Evolutionary conservation across 2,888 invertebrate genomes (phyloP).

Genomic region (Aphodius sticticus): DNA sequence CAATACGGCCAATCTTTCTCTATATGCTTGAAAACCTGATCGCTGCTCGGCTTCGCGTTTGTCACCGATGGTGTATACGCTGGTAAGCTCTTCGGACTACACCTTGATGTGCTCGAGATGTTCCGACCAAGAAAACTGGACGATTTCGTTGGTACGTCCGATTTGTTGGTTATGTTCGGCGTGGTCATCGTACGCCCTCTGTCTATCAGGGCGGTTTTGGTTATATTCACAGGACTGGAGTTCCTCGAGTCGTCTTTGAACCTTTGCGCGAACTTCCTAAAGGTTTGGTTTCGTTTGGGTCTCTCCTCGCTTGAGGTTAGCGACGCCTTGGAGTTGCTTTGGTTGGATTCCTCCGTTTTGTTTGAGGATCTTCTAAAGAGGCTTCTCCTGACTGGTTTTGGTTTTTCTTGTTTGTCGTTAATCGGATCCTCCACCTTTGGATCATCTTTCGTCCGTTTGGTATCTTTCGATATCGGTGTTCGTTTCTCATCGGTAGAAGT

Average conservation of each 20-base stretch:
- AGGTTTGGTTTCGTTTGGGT: not conserved
- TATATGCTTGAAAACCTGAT: constrained; percentile 9
- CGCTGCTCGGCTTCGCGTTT: not conserved
- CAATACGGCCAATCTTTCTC: constrained; percentile 16
- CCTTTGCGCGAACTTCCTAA: not conserved
- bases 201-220: not conserved
- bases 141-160: not conserved
- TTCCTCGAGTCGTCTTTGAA: not conserved
- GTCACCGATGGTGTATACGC: not conserved
- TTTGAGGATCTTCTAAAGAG: not conserved
- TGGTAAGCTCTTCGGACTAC: not conserved
- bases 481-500: not conserved
- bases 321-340: not conserved
- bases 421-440: not conserved
- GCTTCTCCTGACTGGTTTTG: not conserved
- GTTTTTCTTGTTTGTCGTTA: not conserved
- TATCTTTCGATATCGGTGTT: not conserved
- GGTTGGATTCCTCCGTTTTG: not conserved
- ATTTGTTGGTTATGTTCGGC: not conserved
- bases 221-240: not conserved
- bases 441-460: not conserved
- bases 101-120: not conserved
- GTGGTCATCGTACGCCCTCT: not conserved
- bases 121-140: not conserved
- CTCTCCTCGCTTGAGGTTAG: not conserved